Base-by-base conservation (phyloP, 2,888 invertebrate genomes). In the Odontocolon sp. region DNA sequence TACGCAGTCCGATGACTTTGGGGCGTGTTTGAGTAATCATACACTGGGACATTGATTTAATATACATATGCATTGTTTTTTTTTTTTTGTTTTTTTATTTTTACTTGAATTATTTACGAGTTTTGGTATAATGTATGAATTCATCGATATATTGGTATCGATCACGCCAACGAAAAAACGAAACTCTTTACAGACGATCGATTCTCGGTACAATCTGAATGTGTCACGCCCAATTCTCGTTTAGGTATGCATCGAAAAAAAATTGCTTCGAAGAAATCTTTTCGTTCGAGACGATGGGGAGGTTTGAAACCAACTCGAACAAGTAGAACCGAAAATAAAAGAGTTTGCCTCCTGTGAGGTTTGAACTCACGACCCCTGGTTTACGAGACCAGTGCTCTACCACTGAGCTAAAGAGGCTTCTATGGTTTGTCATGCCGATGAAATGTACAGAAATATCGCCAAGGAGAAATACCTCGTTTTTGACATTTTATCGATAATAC, bases 291-390 rank as follows among this genome's bases (percentile, higher is more conserved):
- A 54, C n/a, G 14, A 63, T 28, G 45, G n/a, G 23, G n/a, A 11
- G 23, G 8, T 1, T 33, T 14, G 0, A 9, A 23, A 23, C 14
- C 21, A 3, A n/a, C 26, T 3, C 33, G 28, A 23, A 6, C 3
- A 14, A 16, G 18, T 8, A 38, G 21, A n/a, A 6, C 3, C 66
- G 68, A 81, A 81, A 84, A 75, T 83, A 82, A 81, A 79, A 47
- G n/a, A 68, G 76, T 47, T 28, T 94, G 94, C 94, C 94, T 94
- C 94, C 94, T 94, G 94, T 94, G 95, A 95, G 95, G 94, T 94
- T 95, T 94, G 95, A 95, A 95, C 95, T 94, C 95, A 94, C 94
- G 95, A 95, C 95, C 95, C 94, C 94, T 94, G 94, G 95, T 95
- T 95, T 95, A 95, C 95, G 94, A 95, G 94, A 95, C 95, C 94